Conservation (phyloP, 2,113 vertebrate genomes). For the Crocuta crocuta region DNA sequence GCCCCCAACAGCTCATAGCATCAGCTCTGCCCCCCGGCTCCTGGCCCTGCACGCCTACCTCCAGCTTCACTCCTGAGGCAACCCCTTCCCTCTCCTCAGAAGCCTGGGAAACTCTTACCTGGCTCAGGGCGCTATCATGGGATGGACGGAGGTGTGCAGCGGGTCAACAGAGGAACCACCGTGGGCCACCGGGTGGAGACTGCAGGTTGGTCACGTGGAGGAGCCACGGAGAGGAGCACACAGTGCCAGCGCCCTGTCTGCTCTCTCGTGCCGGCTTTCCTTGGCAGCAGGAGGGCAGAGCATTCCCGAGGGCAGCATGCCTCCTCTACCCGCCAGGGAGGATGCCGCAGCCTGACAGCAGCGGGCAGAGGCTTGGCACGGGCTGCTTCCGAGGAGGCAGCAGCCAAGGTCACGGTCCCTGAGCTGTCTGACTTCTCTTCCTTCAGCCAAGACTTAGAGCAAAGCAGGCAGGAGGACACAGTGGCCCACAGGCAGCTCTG, state of each 20-base stretch:
- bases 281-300: neutral
- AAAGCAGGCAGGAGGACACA: neutral
- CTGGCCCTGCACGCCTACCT: neutral
- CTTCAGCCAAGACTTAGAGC: neutral
- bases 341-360: conserved; percentile 19
- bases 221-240: neutral
- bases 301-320: neutral
- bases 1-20: neutral
- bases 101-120: neutral
- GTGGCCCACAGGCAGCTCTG: neutral
- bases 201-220: neutral
- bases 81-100: no score
- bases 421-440: neutral
- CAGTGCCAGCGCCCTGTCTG: rapidly evolving
- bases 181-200: neutral
- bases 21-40: neutral
- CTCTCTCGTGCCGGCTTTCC: neutral
- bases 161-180: neutral
- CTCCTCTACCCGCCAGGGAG: neutral
- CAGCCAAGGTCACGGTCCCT: conserved; percentile 37
- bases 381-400: neutral
- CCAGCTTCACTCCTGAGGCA: neutral
- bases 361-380: conserved; percentile 36
- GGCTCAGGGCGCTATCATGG: neutral
- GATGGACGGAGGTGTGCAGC: neutral